Evolutionary conservation across 2,888 invertebrate genomes (phyloP), one percentile per base, ranked within the genome.

Genomic region (Kryphioiulus occultus): DNA sequence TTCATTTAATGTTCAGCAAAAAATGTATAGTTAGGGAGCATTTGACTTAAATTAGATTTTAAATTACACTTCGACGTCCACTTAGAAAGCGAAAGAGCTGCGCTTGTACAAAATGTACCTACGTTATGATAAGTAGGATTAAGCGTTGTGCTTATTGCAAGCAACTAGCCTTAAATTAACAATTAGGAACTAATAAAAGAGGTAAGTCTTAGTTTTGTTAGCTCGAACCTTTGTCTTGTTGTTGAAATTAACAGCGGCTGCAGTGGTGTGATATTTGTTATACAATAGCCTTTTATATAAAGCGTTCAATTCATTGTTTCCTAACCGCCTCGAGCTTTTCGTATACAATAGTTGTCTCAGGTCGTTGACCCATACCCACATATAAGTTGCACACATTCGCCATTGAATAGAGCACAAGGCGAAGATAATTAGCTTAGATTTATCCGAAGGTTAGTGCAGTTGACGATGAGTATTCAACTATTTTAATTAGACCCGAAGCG

Each of bases 101-200:
- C 17, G 17, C 3, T 68, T 68, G 17, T 17, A 26, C 30, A 68
- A 78, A 30, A 19, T 53, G 53, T 53, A 9, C 3, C 15, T 7
- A 35, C 35, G 7, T 35, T 44, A 12, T 44, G 12, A 44, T 53
- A n/a, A n/a, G 53, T 32, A 78, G 30, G 30, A 26, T 30, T 78
- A 78, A 78, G 30, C 30, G 30, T 4, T 78, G 78, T 17, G 30
- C 78, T 78, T 78, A 78, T 78, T 78, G 30, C 15, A 32, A 30
- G 30, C 78, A 78, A 78, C 78, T 78, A 78, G 78, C 78, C 78
- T 78, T 78, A 78, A 78, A 78, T 78, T 30, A 78, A 78, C 78
- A 78, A 78, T 78, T 78, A 78, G 78, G 30, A 30, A 26, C 78
- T 17, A 78, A 78, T 78, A 30, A 78, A 78, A 78, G 78, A 78